Conservation (phyloP, 92 coral and sea anemone genomes). For the Porites evermanni region DNA sequence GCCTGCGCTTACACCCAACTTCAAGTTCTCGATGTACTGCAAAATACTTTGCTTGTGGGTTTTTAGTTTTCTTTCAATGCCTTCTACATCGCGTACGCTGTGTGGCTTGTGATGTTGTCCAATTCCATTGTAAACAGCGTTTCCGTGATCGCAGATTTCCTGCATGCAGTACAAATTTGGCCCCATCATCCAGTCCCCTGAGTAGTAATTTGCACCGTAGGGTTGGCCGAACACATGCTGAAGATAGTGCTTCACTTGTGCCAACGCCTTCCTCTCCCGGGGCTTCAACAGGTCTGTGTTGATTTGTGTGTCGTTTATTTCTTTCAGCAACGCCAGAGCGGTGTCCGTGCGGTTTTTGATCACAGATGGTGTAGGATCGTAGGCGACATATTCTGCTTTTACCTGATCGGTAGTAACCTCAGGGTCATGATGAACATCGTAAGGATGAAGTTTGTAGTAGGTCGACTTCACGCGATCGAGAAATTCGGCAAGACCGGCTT, state of each 20-base stretch:
- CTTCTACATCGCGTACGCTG: neutral
- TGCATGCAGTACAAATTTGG: conserved; percentile 1
- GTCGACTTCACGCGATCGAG: conserved; percentile 57
- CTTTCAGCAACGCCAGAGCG: conserved; percentile 58
- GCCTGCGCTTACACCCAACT: conserved; percentile 75
- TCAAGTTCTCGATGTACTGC: conserved; percentile 81
- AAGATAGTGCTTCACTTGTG: conserved; percentile 78
- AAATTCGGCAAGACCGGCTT: conserved; percentile 69
- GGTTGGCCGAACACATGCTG: conserved; percentile 79
- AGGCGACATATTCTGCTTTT: conserved; percentile 58
- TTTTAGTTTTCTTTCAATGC: conserved; percentile 53
- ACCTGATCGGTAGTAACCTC: conserved; percentile 43
- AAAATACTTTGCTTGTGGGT: conserved; percentile 63
- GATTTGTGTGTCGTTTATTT: conserved; percentile 48
- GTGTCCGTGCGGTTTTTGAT: conserved; percentile 80
- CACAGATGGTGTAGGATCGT: conserved; percentile 62
- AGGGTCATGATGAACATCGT: conserved; percentile 50
- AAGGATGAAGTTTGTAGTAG: conserved; percentile 73
- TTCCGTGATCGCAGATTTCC: neutral
- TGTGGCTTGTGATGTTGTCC: conserved; percentile 56
- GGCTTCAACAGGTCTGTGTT: conserved; percentile 37
- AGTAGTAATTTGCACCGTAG: conserved; percentile 80
- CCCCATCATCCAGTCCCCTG: conserved; percentile 94
- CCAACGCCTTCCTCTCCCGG: conserved; percentile 19
- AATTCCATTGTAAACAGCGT: conserved; percentile 12